Evolutionary conservation across 2,888 invertebrate species (phyloP), one percentile per base, ranked within the genome.

Genomic region (Mesorhabditis spiculigera): DNA sequence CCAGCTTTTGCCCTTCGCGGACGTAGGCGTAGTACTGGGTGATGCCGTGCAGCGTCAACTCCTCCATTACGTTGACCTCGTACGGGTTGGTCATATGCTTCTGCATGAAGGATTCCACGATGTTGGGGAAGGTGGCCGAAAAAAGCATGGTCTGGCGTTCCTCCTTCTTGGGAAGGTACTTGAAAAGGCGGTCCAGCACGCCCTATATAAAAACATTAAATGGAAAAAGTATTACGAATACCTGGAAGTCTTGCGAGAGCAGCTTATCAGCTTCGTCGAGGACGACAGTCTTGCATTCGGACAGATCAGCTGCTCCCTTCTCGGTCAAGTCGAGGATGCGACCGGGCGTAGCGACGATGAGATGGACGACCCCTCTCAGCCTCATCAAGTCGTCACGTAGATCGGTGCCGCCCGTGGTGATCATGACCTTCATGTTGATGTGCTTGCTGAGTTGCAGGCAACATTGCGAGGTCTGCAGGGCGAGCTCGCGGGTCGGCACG

Each of bases 21-120:
- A 98, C 98, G 90, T 96, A 99, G 86, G 98, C 98, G 89, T 98
- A 98, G 90, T 97, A 98, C 89, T 98, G 98, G 85, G 98, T 98
- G 79, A 98, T 96, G 87, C 98, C 98, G 88, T 98, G 96, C 77
- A 98, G 89, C 77, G 98, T 98, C 86, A 98, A 90, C 88, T 99
- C 98, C 69, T 98, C 98, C 98, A 98, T 99, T 86, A 98, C 90
- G 89, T 98, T 98, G 85, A 98, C 97, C 89, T 98, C 97, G 87
- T 97, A 96, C n/a, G 97, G 96, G 74, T 87, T 87, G 86, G 92
- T 91, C 88, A 97, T 90, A 88, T 98, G 95, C 88, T 95, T 96
- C 87, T 93, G 92, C 95, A 97, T 97, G 88, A 98, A 98, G 87
- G 94, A 92, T 88, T 96, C 95, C 63, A 98, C 97, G 83, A 95